phyloP scores from a whole-genome alignment of 2,797 vertebrate species.

The Etheostoma perlongum region DNA sequence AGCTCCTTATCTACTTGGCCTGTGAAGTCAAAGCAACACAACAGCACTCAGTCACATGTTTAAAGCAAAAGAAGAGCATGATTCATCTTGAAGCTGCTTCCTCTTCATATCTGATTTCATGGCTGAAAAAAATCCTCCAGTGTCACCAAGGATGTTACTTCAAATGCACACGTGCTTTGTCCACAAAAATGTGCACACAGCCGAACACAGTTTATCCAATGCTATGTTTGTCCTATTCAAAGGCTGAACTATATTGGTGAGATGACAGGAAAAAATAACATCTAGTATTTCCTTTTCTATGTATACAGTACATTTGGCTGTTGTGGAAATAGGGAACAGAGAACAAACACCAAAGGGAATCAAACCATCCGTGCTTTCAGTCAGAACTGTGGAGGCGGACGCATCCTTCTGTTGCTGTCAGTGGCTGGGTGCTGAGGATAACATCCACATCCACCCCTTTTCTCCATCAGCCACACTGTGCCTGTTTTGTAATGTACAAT shows the following conservation, averaged over 20 bases:
- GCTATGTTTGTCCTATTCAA: not conserved
- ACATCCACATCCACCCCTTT: conserved; percentile 7
- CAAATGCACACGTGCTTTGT: not conserved
- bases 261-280: not conserved
- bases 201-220: not conserved
- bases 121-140: not conserved
- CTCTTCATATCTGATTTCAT: not conserved
- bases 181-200: not conserved
- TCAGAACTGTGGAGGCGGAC: conserved; percentile 28
- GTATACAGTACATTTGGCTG: not conserved
- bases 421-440: not conserved
- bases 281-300: not conserved
- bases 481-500: not conserved
- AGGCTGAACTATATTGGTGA: not conserved
- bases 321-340: conserved; percentile 11
- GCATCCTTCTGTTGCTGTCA: conserved; percentile 13
- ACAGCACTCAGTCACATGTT: not conserved
- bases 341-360: conserved; percentile 2
- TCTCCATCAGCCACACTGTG: not conserved
- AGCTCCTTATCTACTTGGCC: not conserved
- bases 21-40: not conserved
- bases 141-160: not conserved
- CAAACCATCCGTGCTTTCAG: not conserved
- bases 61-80: not conserved
- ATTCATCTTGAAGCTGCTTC: not conserved